phyloP scores from a whole-genome alignment of 1,140 invertebrate species.

The Drosophila pandora region DNA sequence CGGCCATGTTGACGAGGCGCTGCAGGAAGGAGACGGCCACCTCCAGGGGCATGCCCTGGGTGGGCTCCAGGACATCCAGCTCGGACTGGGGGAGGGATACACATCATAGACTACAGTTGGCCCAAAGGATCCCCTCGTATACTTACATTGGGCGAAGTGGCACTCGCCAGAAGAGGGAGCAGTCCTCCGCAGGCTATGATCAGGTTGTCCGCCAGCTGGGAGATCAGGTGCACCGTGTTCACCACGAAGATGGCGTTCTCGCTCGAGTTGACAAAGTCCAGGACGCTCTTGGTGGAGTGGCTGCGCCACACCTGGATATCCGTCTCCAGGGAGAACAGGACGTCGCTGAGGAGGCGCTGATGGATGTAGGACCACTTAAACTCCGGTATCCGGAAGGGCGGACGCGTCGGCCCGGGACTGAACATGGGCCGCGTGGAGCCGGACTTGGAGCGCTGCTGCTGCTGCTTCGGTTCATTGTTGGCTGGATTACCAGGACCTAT shows the following conservation, averaged over 20 bases:
- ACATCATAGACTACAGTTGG: not conserved
- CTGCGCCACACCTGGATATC: constrained; percentile 97
- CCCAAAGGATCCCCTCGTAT: not conserved
- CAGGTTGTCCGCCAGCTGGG: constrained; percentile 98
- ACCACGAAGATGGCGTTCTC: constrained; percentile 99
- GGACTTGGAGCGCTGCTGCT: constrained; percentile 85
- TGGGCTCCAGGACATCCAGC: constrained; percentile 98
- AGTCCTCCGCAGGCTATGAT: constrained; percentile 99
- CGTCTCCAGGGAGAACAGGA: constrained; percentile 98
- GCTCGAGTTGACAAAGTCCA: constrained; percentile 98
- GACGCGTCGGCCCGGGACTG: constrained; percentile 96
- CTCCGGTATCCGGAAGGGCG: constrained; percentile 99
- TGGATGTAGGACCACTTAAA: constrained; percentile 99
- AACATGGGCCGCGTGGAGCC: constrained; percentile 92
- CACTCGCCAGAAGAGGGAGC: constrained; percentile 97
- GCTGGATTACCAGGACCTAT: not conserved
- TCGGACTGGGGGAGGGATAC: constrained; percentile 91
- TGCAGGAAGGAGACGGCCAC: constrained; percentile 98
- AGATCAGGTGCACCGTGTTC: constrained; percentile 99
- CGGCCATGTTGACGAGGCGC: constrained; percentile 98
- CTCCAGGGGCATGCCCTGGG: constrained; percentile 99
- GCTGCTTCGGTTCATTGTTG: constrained; percentile 50
- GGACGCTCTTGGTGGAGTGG: constrained; percentile 97
- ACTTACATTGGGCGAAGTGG: constrained; percentile 98
- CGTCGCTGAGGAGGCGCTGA: constrained; percentile 97